Conservation (phyloP, 2,888 invertebrate species). For the Macaria notata region DNA sequence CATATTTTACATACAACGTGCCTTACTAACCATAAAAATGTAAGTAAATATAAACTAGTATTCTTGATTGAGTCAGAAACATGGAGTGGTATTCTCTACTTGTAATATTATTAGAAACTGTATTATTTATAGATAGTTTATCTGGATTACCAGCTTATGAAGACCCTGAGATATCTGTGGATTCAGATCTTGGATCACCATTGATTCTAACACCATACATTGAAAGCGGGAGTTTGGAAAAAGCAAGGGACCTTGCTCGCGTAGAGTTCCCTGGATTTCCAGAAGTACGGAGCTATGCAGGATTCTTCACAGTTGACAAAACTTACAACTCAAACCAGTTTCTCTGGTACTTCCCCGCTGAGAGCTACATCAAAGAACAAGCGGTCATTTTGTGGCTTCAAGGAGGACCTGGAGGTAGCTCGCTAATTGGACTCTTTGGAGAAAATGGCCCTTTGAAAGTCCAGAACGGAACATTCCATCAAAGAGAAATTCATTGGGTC, state of each 20-base stretch:
- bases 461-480: constrained; percentile 59
- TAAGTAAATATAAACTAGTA: no score
- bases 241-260: constrained; percentile 80
- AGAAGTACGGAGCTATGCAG: constrained; percentile 86
- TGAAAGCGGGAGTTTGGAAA: constrained; percentile 85
- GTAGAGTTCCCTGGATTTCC: constrained; percentile 82
- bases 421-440: constrained; percentile 89
- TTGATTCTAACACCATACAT: constrained; percentile 89
- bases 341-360: constrained; percentile 90
- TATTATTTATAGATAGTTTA: no score
- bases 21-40: no score
- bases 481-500: constrained; percentile 90
- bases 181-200: constrained; percentile 43
- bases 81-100: no score
- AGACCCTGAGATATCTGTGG: no score
- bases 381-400: constrained; percentile 92
- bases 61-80: no score
- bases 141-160: no score
- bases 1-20: no score
- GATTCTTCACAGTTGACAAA: constrained; percentile 92
- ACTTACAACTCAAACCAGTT: constrained; percentile 90
- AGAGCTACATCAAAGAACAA: constrained; percentile 74
- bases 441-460: constrained; percentile 89
- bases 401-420: constrained; percentile 92
- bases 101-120: no score